Conservation (phyloP, 2,113 vertebrate species). For the Alligator sinensis region DNA sequence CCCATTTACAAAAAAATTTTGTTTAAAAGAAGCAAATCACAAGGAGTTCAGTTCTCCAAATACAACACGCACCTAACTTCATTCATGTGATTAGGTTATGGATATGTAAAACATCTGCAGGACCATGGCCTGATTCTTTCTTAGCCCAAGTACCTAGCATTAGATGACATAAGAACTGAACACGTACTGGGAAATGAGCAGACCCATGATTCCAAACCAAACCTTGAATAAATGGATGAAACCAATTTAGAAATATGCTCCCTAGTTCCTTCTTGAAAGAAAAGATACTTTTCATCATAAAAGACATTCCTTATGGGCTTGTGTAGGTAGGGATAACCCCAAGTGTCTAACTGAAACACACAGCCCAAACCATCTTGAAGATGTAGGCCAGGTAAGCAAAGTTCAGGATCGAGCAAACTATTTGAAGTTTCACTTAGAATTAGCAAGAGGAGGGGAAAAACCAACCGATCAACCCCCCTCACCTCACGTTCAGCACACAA, state of each 20-base stretch:
- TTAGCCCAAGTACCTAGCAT: background rate
- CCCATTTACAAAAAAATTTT: background rate
- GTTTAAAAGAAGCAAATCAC: background rate
- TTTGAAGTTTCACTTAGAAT: background rate
- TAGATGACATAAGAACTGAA: background rate
- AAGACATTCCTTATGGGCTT: background rate
- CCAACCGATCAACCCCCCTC: background rate
- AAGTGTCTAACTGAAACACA: conserved; percentile 3
- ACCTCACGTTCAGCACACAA: too few relatives aligned
- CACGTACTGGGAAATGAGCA: background rate
- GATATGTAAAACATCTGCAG: background rate
- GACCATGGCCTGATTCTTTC: background rate
- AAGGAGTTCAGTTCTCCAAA: background rate
- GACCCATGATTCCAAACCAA: conserved; percentile 6
- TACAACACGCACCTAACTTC: background rate
- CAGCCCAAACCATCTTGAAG: background rate
- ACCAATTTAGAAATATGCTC: background rate
- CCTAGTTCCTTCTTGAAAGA: background rate
- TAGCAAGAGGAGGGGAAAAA: background rate
- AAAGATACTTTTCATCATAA: background rate
- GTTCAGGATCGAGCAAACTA: background rate
- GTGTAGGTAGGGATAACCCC: background rate
- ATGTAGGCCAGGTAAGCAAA: background rate
- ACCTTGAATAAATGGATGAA: background rate
- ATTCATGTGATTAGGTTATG: background rate